Conservation (phyloP, 2,113 vertebrate genomes). For the Neodontobutis hainanensis region DNA sequence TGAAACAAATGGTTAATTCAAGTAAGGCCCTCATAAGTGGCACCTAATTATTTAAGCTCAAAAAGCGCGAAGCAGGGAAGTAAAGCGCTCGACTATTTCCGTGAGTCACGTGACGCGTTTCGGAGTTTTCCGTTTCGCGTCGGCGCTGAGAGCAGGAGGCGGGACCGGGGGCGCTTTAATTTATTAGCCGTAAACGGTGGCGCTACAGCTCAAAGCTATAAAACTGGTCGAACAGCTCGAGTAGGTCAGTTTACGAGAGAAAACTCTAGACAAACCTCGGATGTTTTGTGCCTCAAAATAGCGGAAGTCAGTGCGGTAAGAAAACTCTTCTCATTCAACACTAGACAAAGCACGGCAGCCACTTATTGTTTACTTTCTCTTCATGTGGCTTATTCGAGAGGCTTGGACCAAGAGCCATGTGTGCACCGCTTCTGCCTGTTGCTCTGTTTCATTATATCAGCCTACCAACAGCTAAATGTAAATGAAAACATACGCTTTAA, state of each 20-base stretch:
- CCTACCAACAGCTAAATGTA: background rate
- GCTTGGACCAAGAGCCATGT: background rate
- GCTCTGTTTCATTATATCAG: background rate
- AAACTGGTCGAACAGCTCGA: background rate
- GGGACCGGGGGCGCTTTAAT: constrained; percentile 12
- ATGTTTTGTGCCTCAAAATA: constrained; percentile 20
- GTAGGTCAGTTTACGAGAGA: constrained; percentile 12
- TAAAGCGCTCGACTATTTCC: constrained; percentile 1
- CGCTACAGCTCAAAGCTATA: constrained; percentile 6
- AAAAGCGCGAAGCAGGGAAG: too few relatives aligned
- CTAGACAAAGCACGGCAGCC: background rate
- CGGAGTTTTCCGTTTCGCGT: background rate
- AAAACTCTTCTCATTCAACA: constrained; percentile 9
- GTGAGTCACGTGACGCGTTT: background rate
- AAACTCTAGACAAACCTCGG: constrained; percentile 20
- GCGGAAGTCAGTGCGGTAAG: constrained; percentile 52
- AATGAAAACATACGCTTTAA: background rate
- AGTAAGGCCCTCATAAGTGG: too few relatives aligned
- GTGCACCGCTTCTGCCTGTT: background rate
- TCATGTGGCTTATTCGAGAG: background rate
- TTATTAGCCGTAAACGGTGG: constrained; percentile 7
- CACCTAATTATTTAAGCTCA: too few relatives aligned
- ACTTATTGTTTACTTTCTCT: constrained; percentile 43
- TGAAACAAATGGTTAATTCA: too few relatives aligned
- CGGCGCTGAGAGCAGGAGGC: constrained; percentile 27